Evolutionary conservation across 1,140 invertebrate genomes (phyloP), one percentile per base, ranked within the genome.

Genomic region (Linepithema humile): DNA sequence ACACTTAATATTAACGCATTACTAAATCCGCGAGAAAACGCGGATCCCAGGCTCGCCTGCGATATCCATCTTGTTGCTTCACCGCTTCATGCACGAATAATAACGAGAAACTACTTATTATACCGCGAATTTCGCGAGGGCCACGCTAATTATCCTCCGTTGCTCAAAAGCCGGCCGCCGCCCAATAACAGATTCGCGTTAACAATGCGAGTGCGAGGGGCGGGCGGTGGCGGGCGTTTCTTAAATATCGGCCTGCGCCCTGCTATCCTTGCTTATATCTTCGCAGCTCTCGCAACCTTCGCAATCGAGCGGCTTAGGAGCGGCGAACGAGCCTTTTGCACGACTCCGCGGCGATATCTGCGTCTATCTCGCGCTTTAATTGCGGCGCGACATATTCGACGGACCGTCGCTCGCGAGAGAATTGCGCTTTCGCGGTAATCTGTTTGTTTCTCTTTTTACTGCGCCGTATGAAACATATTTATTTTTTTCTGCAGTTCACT

Each of bases 41-140:
- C 70, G 70, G 5, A 15, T 65, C 26, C 59, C 59, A 74, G 35
- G 48, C 32, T 55, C 53, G 35, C 70, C 20, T 23, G 32, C 17
- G 55, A 77, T 77, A 64, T 48, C 12, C 40, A 65, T 77, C 73
- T 74, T 5, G 9, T 78, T 78, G 35, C 75, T n/a, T 20, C 75
- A 78, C 0, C 20, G 60, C 23, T 69, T 78, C 62, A 26, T 23
- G 48, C 45, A 55, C 75, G 62, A 40, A 20, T 65, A 78, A 78
- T 17, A 69, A 78, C 32, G 45, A 69, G 35, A n/a, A n/a, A n/a
- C 48, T 53, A 17, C 15, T 77, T 65, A 67, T 69, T 53, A 38
- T 10, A 9, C 32, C 43, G 6, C 10, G 48, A 78, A 40, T 69
- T 69, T 70, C 48, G 38, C 75, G 75, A 38, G 32, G 50, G 64